These are phyloP conservation scores for Drosophila insularis DNA, from an alignment of 1,140 invertebrate species.

Conservation along the genomic window DNA sequence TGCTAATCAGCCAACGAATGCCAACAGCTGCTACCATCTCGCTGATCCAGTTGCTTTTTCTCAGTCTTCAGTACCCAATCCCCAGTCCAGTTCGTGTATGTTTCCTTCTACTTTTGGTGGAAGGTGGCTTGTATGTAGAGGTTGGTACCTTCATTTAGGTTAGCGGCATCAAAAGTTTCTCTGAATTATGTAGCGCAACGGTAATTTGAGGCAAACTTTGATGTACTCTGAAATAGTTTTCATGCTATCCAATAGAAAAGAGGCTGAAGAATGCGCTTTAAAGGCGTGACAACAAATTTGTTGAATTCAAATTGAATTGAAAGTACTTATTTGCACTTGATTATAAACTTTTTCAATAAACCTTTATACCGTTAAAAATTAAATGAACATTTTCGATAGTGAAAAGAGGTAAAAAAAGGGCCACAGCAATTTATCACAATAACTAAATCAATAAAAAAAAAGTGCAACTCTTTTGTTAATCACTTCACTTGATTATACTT, in stretches of 20 bases:
- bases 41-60: not conserved
- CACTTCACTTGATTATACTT: too few species aligned
- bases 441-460: too few species aligned
- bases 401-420: not conserved
- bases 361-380: not conserved
- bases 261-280: constrained; percentile 3
- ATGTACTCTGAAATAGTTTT: constrained; percentile 64
- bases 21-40: constrained; percentile 27
- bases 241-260: constrained; percentile 30
- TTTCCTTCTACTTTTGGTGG: not conserved
- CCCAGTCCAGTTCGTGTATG: too few species aligned
- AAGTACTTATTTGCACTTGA: constrained; percentile 48
- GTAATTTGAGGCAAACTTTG: constrained; percentile 76
- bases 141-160: constrained; percentile 21
- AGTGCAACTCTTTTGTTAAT: too few species aligned
- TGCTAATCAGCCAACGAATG: constrained; percentile 64
- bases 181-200: constrained; percentile 75
- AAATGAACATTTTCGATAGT: not conserved
- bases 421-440: too few species aligned
- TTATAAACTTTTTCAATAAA: constrained; percentile 36
- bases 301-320: not conserved
- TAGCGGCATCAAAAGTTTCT: constrained; percentile 47
- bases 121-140: not conserved
- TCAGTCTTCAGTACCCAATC: too few species aligned
- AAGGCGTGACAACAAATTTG: constrained; percentile 20